Evolutionary conservation across 2,113 vertebrate genomes (phyloP).

Genomic region (Aramus guarauna): DNA sequence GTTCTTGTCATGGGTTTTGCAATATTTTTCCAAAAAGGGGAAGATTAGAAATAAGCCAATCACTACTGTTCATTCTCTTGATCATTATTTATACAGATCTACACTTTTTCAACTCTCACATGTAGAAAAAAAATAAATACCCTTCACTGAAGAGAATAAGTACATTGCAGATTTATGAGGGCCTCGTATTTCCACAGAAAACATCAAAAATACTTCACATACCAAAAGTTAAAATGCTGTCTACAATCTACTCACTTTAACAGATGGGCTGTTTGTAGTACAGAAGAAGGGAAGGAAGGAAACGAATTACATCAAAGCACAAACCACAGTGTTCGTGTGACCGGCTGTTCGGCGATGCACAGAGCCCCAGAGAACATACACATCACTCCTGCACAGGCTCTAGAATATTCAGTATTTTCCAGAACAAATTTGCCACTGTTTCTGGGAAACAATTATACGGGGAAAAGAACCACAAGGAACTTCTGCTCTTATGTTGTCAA

Average conservation of each 20-base stretch:
- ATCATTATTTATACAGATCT: neutral
- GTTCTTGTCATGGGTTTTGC: neutral
- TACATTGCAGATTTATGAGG: neutral
- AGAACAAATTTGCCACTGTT: neutral
- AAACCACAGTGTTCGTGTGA: neutral
- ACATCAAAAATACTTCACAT: neutral
- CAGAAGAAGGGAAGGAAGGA: neutral
- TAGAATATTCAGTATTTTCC: neutral
- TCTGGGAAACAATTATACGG: neutral
- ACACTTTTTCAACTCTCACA: neutral
- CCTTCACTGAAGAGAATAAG: neutral
- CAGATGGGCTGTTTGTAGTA: neutral
- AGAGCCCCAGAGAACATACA: neutral
- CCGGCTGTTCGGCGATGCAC: accelerated
- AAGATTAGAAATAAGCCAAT: neutral
- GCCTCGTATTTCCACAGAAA: neutral
- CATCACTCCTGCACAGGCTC: neutral
- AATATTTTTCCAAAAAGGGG: neutral
- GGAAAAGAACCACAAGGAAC: neutral
- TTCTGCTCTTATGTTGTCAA: neutral
- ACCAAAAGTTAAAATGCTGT: neutral
- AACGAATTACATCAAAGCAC: neutral
- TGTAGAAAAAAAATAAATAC: neutral
- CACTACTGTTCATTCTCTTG: neutral
- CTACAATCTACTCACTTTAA: neutral